Evolutionary conservation across 2,888 invertebrate genomes (phyloP).

Genomic region (Plagodis dolabraria): DNA sequence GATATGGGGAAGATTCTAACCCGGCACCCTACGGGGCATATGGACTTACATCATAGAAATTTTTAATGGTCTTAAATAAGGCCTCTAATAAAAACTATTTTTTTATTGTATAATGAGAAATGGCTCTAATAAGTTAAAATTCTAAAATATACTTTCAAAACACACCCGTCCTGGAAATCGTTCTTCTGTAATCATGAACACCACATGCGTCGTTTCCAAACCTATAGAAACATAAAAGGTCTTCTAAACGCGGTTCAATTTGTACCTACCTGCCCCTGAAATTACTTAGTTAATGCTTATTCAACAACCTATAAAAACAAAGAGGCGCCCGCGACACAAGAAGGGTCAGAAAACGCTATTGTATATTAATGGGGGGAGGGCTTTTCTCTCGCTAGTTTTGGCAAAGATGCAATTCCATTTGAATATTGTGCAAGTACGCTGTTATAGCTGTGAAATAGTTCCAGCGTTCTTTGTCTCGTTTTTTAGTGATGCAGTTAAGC

Average conservation of each 20-base stretch:
- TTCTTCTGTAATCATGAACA: conserved; percentile 36
- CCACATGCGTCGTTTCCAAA: conserved; percentile 45
- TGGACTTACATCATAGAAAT: no score
- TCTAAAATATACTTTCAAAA: not conserved
- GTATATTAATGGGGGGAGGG: conserved; percentile 75
- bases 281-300: conserved; percentile 77
- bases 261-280: conserved; percentile 61
- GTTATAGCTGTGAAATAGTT: conserved; percentile 73
- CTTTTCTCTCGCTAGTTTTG: conserved; percentile 81
- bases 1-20: no score
- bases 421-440: conserved; percentile 82
- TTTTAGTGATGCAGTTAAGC: not conserved
- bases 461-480: conserved; percentile 36
- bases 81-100: no score
- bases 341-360: conserved; percentile 78
- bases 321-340: conserved; percentile 66
- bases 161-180: conserved; percentile 11
- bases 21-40: no score
- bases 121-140: conserved; percentile 5
- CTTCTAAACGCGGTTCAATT: conserved; percentile 58
- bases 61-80: no score
- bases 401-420: conserved; percentile 85
- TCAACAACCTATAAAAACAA: conserved; percentile 82
- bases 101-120: no score
- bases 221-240: conserved; percentile 53